These are phyloP conservation scores for Pristis pectinata DNA, from an alignment of 2,797 vertebrate genomes.

Conservation along the genomic window DNA sequence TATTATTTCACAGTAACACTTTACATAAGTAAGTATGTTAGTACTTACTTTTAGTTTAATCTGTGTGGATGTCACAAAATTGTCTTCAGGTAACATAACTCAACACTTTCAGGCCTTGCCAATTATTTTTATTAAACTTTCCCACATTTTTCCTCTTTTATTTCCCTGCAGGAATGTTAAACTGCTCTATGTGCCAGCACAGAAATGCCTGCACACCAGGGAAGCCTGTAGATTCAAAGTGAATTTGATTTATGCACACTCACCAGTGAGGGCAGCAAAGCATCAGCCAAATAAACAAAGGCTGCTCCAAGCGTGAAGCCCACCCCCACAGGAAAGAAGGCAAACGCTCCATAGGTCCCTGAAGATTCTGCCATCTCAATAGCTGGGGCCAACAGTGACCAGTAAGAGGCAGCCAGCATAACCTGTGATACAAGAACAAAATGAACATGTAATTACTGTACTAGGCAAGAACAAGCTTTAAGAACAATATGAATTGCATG, in stretches of 20 bases:
- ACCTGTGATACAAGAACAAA: conserved; percentile 59
- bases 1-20: not conserved
- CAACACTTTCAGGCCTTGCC: not conserved
- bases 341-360: conserved; percentile 74
- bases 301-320: conserved; percentile 82
- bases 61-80: not conserved
- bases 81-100: not conserved
- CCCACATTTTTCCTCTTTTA: not conserved
- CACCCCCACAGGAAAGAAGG: conserved; percentile 78
- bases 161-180: not conserved
- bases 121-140: not conserved
- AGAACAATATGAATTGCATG: not conserved
- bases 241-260: conserved; percentile 47
- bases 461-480: not conserved
- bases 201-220: not conserved
- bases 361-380: conserved; percentile 83
- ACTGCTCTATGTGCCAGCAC: not conserved
- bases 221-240: too few species aligned
- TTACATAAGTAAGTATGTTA: not conserved
- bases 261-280: conserved; percentile 73
- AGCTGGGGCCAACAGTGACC: conserved; percentile 87
- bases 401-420: conserved; percentile 93
- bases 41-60: not conserved
- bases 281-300: conserved; percentile 81
- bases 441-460: not conserved